Evolutionary conservation across 1,140 invertebrate genomes (phyloP).

Genomic region (Drosophila pseudoananassae): DNA sequence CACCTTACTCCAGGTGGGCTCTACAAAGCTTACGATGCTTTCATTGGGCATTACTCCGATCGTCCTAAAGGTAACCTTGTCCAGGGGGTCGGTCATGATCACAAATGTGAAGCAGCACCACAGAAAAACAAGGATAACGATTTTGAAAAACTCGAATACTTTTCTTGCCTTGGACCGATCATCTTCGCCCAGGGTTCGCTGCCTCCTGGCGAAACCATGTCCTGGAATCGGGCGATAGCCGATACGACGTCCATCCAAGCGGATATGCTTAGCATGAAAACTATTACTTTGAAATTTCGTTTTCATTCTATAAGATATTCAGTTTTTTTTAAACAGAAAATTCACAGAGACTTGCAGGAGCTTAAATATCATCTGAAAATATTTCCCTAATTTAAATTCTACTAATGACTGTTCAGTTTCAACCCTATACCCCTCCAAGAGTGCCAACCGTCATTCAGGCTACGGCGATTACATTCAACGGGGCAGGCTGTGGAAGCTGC

Average conservation of each 20-base stretch:
- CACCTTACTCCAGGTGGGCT: background rate
- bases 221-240: background rate
- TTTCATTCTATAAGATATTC: slow-evolving; percentile 9
- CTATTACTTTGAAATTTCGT: slow-evolving; percentile 9
- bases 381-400: background rate
- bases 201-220: background rate
- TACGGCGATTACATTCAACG: slow-evolving; percentile 31
- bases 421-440: background rate
- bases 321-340: background rate
- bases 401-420: background rate
- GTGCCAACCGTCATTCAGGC: slow-evolving; percentile 36
- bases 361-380: background rate
- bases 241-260: background rate
- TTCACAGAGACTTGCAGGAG: background rate
- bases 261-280: background rate
- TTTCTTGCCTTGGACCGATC: background rate
- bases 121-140: slow-evolving; percentile 1
- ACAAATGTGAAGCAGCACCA: background rate
- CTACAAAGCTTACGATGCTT: background rate
- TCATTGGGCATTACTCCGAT: slow-evolving; percentile 11
- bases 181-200: background rate
- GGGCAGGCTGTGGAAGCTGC: slow-evolving; percentile 52
- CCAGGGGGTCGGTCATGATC: background rate
- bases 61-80: background rate
- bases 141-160: slow-evolving; percentile 1